Conservation (phyloP, 53 echinoderm and acorn worm species). For the Henricia sp. region DNA sequence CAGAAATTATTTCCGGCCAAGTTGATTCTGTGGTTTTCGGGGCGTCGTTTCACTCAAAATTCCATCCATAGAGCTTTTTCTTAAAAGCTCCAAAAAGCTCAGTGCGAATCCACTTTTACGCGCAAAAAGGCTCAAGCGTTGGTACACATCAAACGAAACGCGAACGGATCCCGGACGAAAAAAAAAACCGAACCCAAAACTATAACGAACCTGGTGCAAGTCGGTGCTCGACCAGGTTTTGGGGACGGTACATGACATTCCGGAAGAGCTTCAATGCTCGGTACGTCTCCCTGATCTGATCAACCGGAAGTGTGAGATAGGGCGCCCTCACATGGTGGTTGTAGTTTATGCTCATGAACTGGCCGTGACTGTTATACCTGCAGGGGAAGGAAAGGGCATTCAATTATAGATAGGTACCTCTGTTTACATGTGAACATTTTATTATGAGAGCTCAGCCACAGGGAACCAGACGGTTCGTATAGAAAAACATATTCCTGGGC, state of each 20-base stretch:
- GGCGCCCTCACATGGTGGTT: constrained; percentile 55
- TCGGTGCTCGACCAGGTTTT: constrained; percentile 36
- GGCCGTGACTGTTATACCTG: constrained; percentile 65
- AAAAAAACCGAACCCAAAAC: no score
- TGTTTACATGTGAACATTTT: background rate
- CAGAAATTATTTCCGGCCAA: no score
- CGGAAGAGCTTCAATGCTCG: constrained; percentile 55
- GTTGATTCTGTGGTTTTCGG: no score
- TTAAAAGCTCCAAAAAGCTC: no score
- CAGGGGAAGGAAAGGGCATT: background rate
- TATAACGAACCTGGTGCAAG: constrained; percentile 37
- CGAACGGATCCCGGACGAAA: no score
- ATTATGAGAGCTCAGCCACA: background rate
- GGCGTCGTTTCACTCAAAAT: no score
- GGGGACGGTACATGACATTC: constrained; percentile 43
- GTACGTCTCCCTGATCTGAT: constrained; percentile 50
- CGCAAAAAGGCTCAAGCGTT: no score
- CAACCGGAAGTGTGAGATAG: constrained; percentile 59
- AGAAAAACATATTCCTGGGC: background rate
- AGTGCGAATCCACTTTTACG: no score
- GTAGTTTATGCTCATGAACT: constrained; percentile 59
- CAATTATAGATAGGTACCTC: background rate
- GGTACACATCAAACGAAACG: no score
- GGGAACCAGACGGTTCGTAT: background rate
- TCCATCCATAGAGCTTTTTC: no score